phyloP scores from a whole-genome alignment of 1,140 invertebrate genomes.

The Venturia canescens region DNA sequence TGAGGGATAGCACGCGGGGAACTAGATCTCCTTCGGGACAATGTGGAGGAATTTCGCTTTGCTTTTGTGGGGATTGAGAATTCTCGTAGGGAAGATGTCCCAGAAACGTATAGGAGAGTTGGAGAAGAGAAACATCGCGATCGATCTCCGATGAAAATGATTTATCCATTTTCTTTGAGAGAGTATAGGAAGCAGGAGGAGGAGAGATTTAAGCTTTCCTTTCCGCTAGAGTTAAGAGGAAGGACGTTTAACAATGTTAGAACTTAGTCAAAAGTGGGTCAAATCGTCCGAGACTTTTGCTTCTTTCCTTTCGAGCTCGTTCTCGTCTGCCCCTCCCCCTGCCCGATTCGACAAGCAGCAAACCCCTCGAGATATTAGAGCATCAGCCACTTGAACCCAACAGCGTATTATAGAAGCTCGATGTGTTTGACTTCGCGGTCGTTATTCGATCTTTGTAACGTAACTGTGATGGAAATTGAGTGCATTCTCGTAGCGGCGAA shows the following conservation, averaged over 20 bases:
- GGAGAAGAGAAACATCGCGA: not conserved
- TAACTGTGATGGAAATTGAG: not conserved
- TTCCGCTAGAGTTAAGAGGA: constrained; percentile 53
- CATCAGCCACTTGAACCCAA: constrained; percentile 50
- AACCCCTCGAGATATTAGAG: constrained; percentile 54
- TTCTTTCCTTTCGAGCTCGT: not conserved
- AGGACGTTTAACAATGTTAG: constrained; percentile 60
- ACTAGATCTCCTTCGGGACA: constrained; percentile 32
- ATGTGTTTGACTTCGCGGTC: constrained; percentile 57
- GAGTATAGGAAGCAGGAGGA: not conserved
- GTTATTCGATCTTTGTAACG: constrained; percentile 34
- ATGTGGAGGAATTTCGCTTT: constrained; percentile 35
- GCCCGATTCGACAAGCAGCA: too few relatives aligned
- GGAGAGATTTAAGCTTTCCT: constrained; percentile 26
- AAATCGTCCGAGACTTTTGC: constrained; percentile 54
- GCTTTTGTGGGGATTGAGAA: constrained; percentile 24
- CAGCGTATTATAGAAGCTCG: constrained; percentile 62
- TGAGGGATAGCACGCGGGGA: not conserved
- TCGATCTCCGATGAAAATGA: constrained; percentile 39
- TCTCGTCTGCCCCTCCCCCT: not conserved
- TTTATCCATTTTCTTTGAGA: constrained; percentile 43
- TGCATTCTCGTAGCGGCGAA: too few relatives aligned
- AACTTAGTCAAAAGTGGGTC: constrained; percentile 60
- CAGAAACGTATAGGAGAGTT: not conserved
- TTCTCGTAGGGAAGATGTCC: not conserved